Evolutionary conservation across 2,797 vertebrate genomes (phyloP), one percentile per base, ranked within the genome.

Genomic region (Triplophysa yarkandensis): DNA sequence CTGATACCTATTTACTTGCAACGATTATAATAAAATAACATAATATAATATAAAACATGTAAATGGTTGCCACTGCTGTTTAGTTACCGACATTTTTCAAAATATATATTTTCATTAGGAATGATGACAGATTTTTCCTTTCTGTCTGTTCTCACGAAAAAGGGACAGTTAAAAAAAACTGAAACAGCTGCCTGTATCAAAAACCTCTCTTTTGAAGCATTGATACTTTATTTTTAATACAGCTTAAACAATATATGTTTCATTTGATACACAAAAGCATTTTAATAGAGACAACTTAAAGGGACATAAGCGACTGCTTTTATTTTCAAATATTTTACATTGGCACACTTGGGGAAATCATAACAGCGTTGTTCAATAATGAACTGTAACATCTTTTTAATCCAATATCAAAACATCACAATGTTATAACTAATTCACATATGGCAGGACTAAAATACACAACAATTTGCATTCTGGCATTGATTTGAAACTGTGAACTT

Each of bases 251-350:
- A 79, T 61, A 76, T 28, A 55, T 54, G 21, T 58, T 30, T 62
- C 13, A 4, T 73, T 58, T 44, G 4, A 52, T 36, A 58, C 28
- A 65, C 43, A 70, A 75, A 36, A 79, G 55, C 60, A 30, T 63
- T 36, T 65, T 25, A 30, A n/a, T 46, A 5, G 30, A 28, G 43
- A 70, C 72, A 71, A 78, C 64, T 75, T 66, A 78, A 76, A 81
- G 72, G 64, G 68, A 65, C 57, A 62, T 19, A 71, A 68, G 68
- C 27, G 50, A 81, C 72, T 68, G 63, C 11, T 72, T 72, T 48
- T 32, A 34, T 64, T 50, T 62, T 68, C 68, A 73, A 68, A 68
- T 46, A 57, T 68, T 62, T 36, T 6, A 32, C 62, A 55, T 34
- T 44, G 14, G 9, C 57, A 30, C n/a, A 68, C 28, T 62, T 39